Evolutionary conservation across 2,797 vertebrate species (phyloP), one percentile per base, ranked within the genome.

Genomic region (Hephaestus fuliginosus): DNA sequence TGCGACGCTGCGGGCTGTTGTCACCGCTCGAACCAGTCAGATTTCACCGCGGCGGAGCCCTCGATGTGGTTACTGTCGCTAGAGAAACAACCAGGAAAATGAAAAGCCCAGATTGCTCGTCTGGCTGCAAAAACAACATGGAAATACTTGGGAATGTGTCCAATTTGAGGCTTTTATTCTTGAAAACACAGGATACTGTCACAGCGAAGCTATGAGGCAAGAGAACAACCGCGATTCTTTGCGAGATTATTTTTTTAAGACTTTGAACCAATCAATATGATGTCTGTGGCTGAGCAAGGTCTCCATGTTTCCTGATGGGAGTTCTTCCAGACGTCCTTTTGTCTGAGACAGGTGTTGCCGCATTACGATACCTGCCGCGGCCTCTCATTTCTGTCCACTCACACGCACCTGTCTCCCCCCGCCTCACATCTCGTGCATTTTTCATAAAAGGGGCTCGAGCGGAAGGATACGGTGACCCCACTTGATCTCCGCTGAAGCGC

Each of bases 1-100:
- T 36, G 60, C 1, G 1, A n/a, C 14, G 25, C 85, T 74, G 61
- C 20, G 20, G 79, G 79, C 70, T 81, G 52, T 67, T 83, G 46
- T 73, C 64, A 70, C 51, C 15, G n/a, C 41, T 75, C 0, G 2
- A 71, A 49, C 22, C 20, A 73, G 66, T 58, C n/a, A 20, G 36
- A 76, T 61, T 70, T 58, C 52, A 57, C 74, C 7, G 1, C 2
- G 13, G 2, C 0, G 5, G 41, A 63, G 57, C 25, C 61, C 43
- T 55, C 2, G 2, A 22, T 57, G n/a, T 62, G 66, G 67, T 60
- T 75, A 15, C 62, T 58, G n/a, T 20, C 51, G 63, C 63, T 41
- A 22, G 36, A 68, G 63, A 25, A 74, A 58, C 36, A 65, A 46
- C 62, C 12, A 4, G 44, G 64, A 58, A 49, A 75, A 55, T 33